Base-by-base conservation (phyloP, 2,113 vertebrate genomes). In the Urocolius indicus region DNA sequence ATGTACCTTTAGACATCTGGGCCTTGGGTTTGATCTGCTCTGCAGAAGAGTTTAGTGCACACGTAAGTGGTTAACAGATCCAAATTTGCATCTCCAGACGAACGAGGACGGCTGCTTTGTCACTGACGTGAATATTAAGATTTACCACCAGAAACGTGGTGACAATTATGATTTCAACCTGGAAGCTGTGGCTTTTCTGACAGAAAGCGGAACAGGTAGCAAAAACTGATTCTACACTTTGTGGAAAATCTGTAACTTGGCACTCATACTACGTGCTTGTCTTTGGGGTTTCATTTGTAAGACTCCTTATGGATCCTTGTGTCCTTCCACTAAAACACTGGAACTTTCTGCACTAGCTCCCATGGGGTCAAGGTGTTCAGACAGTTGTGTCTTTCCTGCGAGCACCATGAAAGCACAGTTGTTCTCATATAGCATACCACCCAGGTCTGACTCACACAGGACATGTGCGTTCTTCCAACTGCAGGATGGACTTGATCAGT, bases 171-270 rank as follows among this genome's bases (percentile, higher is more conserved):
- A 96, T 54, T 95, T 97, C 94, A 94, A 83, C 51, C 66, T 96
- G 61, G 88, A 96, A 55, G 96, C 57, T 78, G 76, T 84, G 34
- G 95, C 95, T 73, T 93, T 78, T 45, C 78, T 97, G 65, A 96
- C 86, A 89, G 97, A 97, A 83, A 93, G 92, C 54, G 94, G 95
- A 79, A 97, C 96, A 97, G 97, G 97, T 97, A 96, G 13, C 19
- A 84, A 80, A 66, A 91, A 24, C 2, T 34, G 4, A 73, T 71
- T 66, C 49, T 71, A 51, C 2, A 5, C 29, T 58, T 76, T 1
- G 6, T 55, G 46, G 17, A 24, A 69, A 72, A 46, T 36, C 12
- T 57, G 93, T 43, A 45, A 8, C 9, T 88, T 76, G 63, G 17
- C 14, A 17, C 13, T 75, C 7, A 8, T 24, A 18, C 4, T 63